Evolutionary conservation across 2,888 invertebrate species (phyloP).

Genomic region (Limnephilus rhombicus): DNA sequence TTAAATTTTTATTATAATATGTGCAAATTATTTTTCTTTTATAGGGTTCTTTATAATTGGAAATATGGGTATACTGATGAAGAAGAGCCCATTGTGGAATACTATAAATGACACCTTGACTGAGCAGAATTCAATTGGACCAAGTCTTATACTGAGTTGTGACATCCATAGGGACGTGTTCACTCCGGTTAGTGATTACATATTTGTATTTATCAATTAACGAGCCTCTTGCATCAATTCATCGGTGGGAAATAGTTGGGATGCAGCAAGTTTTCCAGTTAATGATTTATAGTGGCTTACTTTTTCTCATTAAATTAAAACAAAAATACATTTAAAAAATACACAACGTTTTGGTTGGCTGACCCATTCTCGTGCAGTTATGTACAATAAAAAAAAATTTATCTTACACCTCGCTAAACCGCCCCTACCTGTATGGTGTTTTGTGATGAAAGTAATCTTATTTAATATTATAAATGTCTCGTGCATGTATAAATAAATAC

Average conservation of each 20-base stretch:
- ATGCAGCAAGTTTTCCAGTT: too few relatives aligned
- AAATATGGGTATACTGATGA: conserved; percentile 78
- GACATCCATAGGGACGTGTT: conserved; percentile 74
- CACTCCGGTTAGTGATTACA: conserved; percentile 70
- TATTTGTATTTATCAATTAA: neutral
- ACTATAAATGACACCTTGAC: conserved; percentile 75
- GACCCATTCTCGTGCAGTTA: neutral
- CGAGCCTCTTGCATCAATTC: neutral
- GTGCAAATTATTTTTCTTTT: conserved; percentile 30
- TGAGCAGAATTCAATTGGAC: conserved; percentile 73
- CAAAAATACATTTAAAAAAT: neutral
- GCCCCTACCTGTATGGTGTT: too few relatives aligned
- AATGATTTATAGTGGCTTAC: too few relatives aligned
- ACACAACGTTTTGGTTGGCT: neutral
- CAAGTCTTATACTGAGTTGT: conserved; percentile 74
- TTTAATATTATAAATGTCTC: too few relatives aligned
- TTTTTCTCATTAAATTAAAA: too few relatives aligned
- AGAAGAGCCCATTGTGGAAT: conserved; percentile 76
- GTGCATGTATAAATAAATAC: too few relatives aligned
- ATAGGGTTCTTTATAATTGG: conserved; percentile 83
- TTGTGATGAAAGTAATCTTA: too few relatives aligned
- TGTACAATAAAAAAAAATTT: neutral
- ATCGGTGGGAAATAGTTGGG: too few relatives aligned
- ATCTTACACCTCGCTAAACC: too few relatives aligned
- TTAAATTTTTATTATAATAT: too few relatives aligned